These are phyloP conservation scores for Gopherus flavomarginatus DNA, from an alignment of 2,113 vertebrate genomes.

Conservation along the genomic window DNA sequence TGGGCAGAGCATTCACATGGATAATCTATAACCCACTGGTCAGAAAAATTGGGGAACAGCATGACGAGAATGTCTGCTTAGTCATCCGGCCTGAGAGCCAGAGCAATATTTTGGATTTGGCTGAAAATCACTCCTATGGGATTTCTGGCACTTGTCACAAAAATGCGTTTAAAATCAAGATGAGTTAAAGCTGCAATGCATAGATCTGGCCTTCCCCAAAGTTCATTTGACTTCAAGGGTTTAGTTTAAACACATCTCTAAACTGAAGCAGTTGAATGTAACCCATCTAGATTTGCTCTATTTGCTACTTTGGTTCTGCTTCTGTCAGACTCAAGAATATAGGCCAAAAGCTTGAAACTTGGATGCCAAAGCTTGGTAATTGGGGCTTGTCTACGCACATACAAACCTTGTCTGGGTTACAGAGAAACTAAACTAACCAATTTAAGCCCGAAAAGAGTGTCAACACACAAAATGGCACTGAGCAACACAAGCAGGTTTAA, in stretches of 20 bases:
- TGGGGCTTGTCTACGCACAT: neutral
- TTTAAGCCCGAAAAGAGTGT: neutral
- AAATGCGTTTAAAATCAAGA: slow-evolving; percentile 22
- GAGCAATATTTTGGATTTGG: neutral
- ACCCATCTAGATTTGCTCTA: neutral
- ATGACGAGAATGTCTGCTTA: neutral
- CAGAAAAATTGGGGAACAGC: neutral
- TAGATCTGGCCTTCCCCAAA: slow-evolving; percentile 35
- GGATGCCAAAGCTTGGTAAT: neutral
- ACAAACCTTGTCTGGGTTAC: neutral
- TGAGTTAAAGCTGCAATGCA: slow-evolving; percentile 38
- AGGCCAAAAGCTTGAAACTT: neutral
- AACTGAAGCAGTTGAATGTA: neutral
- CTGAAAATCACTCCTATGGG: neutral
- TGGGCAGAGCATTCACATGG: neutral
- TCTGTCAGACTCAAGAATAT: neutral
- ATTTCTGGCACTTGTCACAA: slow-evolving; percentile 35
- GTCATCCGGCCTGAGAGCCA: neutral
- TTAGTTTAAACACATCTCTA: neutral
- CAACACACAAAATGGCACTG: neutral
- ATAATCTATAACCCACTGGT: neutral
- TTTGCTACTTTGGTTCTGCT: neutral
- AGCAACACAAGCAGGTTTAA: neutral
- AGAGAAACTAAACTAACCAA: neutral
- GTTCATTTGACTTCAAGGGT: slow-evolving; percentile 25